A percentile compares a stretch with the other conserved stretches of the same genome.
Evolutionary conservation across 1,140 invertebrate genomes (phyloP).

Genomic region (Neodiprion fabricii): DNA sequence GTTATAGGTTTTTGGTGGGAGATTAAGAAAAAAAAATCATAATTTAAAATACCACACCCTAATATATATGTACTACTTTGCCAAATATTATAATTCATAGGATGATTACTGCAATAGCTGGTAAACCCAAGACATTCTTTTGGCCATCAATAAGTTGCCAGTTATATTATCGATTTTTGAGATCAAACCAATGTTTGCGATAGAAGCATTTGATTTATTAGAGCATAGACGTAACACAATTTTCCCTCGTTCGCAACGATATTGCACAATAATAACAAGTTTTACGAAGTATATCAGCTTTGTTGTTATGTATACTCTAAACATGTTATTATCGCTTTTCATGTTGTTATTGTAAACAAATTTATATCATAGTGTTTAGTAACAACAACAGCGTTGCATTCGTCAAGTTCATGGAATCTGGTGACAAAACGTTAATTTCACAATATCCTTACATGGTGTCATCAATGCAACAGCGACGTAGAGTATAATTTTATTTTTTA

Average conservation of each 20-base stretch:
- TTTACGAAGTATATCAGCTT: background rate
- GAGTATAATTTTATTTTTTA: background rate
- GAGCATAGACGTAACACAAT: background rate
- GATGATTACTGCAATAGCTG: background rate
- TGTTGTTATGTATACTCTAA: background rate
- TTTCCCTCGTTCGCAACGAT: background rate
- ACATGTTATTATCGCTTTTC: background rate
- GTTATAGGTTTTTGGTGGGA: too few relatives aligned
- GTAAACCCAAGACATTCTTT: background rate
- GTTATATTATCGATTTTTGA: background rate
- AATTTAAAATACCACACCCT: too few relatives aligned
- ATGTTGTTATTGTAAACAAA: background rate
- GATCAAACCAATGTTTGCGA: slow-evolving; percentile 5
- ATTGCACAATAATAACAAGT: background rate
- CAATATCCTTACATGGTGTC: background rate
- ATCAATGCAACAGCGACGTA: background rate
- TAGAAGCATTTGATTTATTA: slow-evolving; percentile 5
- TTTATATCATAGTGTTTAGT: background rate
- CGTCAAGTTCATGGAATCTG: background rate
- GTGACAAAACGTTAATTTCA: background rate
- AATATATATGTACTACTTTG: background rate
- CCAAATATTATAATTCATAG: background rate
- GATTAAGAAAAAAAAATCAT: too few relatives aligned
- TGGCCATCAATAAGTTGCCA: background rate
- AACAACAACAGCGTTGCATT: background rate